Evolutionary conservation across 2,797 vertebrate species (phyloP).

Genomic region (Coranthus polyacanthus): DNA sequence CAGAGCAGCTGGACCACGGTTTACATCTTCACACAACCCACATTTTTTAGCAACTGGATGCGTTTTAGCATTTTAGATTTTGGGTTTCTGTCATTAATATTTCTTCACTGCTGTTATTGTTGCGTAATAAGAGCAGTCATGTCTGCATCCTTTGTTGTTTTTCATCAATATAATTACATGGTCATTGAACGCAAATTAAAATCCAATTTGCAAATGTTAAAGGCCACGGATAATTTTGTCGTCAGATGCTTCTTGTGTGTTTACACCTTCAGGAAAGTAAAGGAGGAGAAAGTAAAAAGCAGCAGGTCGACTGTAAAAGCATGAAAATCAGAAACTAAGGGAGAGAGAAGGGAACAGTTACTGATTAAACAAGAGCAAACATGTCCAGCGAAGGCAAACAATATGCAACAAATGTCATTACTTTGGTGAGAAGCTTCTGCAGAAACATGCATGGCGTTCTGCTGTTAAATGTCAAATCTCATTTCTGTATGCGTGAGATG

Average conservation of each 20-base stretch:
- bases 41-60: too few species aligned
- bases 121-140: too few species aligned
- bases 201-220: too few species aligned
- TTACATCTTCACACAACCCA: too few species aligned
- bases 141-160: too few species aligned
- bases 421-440: conserved; percentile 23
- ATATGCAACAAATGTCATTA: conserved; percentile 33
- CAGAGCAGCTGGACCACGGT: too few species aligned
- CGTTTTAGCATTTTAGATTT: too few species aligned
- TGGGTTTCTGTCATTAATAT: too few species aligned
- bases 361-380: conserved; percentile 54
- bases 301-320: background rate
- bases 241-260: background rate
- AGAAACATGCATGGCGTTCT: background rate
- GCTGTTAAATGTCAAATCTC: conserved; percentile 15
- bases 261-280: background rate
- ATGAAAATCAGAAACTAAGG: background rate
- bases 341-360: conserved; percentile 22
- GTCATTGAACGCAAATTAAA: too few species aligned
- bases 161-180: too few species aligned
- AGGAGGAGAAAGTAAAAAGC: conserved; percentile 6
- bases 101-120: too few species aligned
- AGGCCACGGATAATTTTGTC: background rate
- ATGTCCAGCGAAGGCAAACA: conserved; percentile 39
- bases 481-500: background rate